Evolutionary conservation across 2,113 vertebrate species (phyloP).

Genomic region (Pachypanchax playfairii): DNA sequence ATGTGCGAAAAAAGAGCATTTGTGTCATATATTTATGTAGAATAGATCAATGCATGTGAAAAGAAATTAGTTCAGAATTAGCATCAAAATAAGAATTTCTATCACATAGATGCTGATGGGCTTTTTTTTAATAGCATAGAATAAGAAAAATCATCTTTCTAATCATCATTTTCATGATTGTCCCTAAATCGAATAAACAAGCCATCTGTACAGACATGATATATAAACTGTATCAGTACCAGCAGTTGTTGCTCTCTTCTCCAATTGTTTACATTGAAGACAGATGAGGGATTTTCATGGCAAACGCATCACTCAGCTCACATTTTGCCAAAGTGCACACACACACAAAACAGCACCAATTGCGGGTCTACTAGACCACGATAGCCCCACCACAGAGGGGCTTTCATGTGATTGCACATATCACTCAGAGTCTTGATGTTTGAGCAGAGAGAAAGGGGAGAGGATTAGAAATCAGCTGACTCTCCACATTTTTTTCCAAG

Average conservation of each 20-base stretch:
- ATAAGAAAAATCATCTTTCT: constrained; percentile 25
- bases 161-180: constrained; percentile 22
- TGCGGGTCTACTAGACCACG: constrained; percentile 61
- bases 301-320: constrained; percentile 42
- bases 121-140: too few relatives aligned
- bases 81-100: background rate
- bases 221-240: constrained; percentile 28
- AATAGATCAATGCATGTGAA: constrained; percentile 16
- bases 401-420: constrained; percentile 75
- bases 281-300: constrained; percentile 47
- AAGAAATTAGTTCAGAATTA: constrained; percentile 1
- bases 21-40: constrained; percentile 10
- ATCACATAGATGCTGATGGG: too few relatives aligned
- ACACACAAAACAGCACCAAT: constrained; percentile 39
- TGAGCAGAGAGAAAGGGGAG: constrained; percentile 67
- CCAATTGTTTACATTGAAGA: constrained; percentile 41
- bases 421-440: constrained; percentile 73
- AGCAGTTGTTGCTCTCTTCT: constrained; percentile 14
- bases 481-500: constrained; percentile 75
- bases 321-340: constrained; percentile 40
- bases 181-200: constrained; percentile 32
- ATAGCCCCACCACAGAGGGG: constrained; percentile 50
- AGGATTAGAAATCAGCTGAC: constrained; percentile 80
- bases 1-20: constrained; percentile 24
- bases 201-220: constrained; percentile 20